phyloP scores from a whole-genome alignment of 2,797 vertebrate species.

The Neomorphus geoffroyi region DNA sequence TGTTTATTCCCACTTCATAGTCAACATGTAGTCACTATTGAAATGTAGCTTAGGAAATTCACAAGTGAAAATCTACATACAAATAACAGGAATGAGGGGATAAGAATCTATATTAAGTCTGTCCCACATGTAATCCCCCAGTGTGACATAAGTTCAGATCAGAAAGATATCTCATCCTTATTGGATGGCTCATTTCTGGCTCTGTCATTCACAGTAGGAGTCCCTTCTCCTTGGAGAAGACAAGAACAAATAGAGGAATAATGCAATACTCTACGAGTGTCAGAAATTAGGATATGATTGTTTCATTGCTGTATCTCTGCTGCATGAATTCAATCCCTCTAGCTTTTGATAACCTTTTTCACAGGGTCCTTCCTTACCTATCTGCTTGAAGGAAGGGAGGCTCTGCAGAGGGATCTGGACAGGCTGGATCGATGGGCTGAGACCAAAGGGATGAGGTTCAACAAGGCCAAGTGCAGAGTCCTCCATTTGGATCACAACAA shows the following conservation, averaged over 20 bases:
- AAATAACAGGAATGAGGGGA: background rate
- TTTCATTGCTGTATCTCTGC: background rate
- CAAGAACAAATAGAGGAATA: background rate
- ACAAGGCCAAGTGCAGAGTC: too few relatives aligned
- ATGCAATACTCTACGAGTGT: background rate
- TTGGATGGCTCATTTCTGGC: background rate
- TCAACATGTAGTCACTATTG: background rate
- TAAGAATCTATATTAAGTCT: background rate
- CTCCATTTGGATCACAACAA: too few relatives aligned
- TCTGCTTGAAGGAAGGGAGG: too few relatives aligned
- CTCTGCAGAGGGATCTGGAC: too few relatives aligned
- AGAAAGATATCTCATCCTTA: background rate
- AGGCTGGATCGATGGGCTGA: too few relatives aligned
- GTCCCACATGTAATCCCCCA: background rate
- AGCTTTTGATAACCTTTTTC: background rate
- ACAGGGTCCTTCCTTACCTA: background rate
- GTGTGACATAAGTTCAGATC: background rate
- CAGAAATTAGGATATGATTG: background rate
- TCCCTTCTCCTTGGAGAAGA: background rate
- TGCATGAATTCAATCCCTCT: background rate
- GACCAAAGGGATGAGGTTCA: too few relatives aligned
- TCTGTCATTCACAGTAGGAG: background rate
- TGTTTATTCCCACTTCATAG: background rate
- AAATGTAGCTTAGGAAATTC: constrained; percentile 27
- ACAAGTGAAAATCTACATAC: background rate